Evolutionary conservation across 2,888 invertebrate species (phyloP).

Genomic region (Bugulina stolonifera): DNA sequence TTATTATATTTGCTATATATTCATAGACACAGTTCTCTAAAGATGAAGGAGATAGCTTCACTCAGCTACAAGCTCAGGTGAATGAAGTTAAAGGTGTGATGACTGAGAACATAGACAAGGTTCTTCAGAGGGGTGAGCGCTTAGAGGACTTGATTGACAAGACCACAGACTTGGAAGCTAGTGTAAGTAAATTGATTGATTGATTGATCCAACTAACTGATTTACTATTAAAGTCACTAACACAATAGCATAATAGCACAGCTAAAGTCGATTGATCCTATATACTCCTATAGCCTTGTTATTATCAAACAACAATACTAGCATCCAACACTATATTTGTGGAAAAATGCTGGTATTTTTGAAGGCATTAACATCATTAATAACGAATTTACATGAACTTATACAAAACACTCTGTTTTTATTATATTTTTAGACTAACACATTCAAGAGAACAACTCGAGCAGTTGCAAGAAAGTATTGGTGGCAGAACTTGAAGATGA

Average conservation of each 20-base stretch:
- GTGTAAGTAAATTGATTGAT: slow-evolving; percentile 38
- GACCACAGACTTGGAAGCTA: slow-evolving; percentile 48
- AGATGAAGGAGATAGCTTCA: slow-evolving; percentile 35
- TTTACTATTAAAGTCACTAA: too few species aligned
- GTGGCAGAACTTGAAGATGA: slow-evolving; percentile 53
- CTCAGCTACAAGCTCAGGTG: slow-evolving; percentile 43
- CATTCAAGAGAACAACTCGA: slow-evolving; percentile 45
- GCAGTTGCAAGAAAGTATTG: slow-evolving; percentile 47
- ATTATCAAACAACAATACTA: too few species aligned
- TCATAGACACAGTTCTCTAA: slow-evolving; percentile 41
- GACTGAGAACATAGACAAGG: slow-evolving; percentile 52
- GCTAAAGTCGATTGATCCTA: too few species aligned
- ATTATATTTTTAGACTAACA: slow-evolving; percentile 38
- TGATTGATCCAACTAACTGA: too few species aligned
- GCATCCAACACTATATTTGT: too few species aligned
- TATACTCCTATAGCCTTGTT: too few species aligned
- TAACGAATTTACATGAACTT: too few species aligned
- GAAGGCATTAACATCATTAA: too few species aligned
- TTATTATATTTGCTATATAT: too few species aligned
- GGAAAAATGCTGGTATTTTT: too few species aligned
- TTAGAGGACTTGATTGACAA: slow-evolving; percentile 52
- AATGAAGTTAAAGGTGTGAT: slow-evolving; percentile 52
- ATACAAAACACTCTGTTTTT: too few species aligned
- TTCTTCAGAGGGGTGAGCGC: slow-evolving; percentile 49
- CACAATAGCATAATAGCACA: too few species aligned